A percentile compares a stretch with the other conserved stretches of the same genome.
Evolutionary conservation across 2,113 vertebrate genomes (phyloP).

Genomic region (Macaca nemestrina): DNA sequence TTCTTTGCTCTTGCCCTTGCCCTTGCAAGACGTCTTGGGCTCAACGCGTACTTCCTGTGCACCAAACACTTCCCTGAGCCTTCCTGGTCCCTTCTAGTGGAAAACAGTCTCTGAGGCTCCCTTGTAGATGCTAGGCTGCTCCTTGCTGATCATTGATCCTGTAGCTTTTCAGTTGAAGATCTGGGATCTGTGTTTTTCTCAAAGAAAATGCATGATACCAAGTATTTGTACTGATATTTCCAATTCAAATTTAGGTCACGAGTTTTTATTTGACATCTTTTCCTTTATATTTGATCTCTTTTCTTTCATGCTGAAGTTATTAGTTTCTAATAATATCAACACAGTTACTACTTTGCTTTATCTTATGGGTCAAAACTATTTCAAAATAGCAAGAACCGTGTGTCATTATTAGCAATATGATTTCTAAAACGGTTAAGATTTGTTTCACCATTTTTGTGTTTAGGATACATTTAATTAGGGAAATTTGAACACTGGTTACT

Average conservation of each 20-base stretch:
- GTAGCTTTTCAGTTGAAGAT: background rate
- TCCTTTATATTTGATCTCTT: background rate
- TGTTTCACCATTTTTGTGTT: background rate
- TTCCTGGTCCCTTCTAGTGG: no score
- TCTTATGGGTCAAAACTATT: background rate
- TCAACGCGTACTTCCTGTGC: background rate
- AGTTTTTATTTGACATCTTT: background rate
- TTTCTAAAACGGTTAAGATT: background rate
- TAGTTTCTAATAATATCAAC: background rate
- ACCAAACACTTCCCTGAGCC: background rate
- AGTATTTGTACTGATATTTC: background rate
- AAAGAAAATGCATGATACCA: background rate
- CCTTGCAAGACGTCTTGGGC: background rate
- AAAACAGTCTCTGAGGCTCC: no score
- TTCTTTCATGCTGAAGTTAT: background rate
- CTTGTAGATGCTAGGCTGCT: no score
- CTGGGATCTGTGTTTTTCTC: background rate
- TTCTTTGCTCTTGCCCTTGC: background rate
- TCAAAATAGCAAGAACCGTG: background rate
- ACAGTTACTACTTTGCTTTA: conserved; percentile 11
- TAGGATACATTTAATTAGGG: background rate
- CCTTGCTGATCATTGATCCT: no score
- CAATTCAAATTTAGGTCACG: background rate
- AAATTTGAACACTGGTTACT: background rate
- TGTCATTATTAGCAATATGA: background rate